Percentiles rank a stretch among this genome's conserved stretches.
Evolutionary conservation across 2,113 vertebrate genomes (phyloP).

Genomic region (Penelope pileata): DNA sequence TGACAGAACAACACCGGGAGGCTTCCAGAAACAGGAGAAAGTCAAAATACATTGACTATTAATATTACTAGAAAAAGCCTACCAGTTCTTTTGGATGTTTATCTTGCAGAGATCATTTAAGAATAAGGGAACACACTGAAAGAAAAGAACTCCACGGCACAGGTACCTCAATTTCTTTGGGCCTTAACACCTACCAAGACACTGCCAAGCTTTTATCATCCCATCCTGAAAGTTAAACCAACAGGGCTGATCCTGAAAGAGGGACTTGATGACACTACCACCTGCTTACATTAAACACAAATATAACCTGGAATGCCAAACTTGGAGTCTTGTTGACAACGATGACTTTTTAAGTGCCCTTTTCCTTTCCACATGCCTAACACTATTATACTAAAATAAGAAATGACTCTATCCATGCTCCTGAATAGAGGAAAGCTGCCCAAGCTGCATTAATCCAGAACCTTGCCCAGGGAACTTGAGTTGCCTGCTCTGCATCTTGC

Average conservation of each 20-base stretch:
- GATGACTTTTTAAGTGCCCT: neutral
- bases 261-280: slow-evolving; percentile 2
- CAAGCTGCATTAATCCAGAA: neutral
- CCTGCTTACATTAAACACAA: slow-evolving; percentile 7
- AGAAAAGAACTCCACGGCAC: neutral
- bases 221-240: neutral
- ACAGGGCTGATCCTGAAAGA: neutral
- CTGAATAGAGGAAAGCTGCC: neutral
- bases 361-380: neutral
- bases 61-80: neutral
- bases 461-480: neutral
- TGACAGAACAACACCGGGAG: neutral
- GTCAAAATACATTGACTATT: neutral
- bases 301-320: slow-evolving; percentile 4
- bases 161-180: neutral
- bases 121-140: neutral
- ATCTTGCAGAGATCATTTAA: neutral
- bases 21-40: neutral
- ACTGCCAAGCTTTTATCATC: neutral
- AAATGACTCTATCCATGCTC: neutral
- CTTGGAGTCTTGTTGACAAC: neutral
- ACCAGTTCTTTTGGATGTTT: neutral
- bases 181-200: neutral
- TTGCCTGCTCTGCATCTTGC: neutral
- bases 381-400: slow-evolving; percentile 5